Percentiles rank a stretch among this genome's conserved stretches.
phyloP scores from a whole-genome alignment of 2,113 vertebrate genomes.

The Plectropomus leopardus region DNA sequence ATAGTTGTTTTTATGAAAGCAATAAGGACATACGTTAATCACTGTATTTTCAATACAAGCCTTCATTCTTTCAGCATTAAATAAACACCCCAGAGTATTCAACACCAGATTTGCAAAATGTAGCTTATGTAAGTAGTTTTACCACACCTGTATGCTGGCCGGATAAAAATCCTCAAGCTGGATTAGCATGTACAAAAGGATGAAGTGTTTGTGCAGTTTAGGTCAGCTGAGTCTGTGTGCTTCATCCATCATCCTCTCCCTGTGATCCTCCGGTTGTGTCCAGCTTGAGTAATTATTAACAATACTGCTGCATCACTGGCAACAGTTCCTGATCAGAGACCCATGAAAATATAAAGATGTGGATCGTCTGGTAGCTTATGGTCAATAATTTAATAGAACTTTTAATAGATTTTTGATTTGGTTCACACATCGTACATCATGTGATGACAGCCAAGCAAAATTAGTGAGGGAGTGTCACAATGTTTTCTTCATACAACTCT shows the following conservation, averaged over 20 bases:
- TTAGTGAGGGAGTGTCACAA: no score
- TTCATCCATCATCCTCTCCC: not conserved
- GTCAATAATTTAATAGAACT: no score
- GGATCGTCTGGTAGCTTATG: not conserved
- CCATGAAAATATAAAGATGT: not conserved
- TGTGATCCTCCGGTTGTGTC: not conserved
- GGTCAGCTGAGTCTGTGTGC: no score
- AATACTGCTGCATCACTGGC: not conserved
- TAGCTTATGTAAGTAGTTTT: no score
- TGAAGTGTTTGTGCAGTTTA: not conserved
- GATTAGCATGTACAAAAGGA: not conserved
- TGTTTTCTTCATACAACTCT: no score
- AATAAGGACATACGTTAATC: not conserved
- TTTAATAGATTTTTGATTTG: no score
- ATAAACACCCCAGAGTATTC: not conserved
- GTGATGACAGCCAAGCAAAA: not conserved
- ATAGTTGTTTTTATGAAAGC: not conserved
- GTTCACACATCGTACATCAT: no score
- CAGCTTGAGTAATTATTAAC: not conserved
- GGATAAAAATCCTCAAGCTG: no score
- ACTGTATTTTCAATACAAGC: not conserved
- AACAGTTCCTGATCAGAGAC: not conserved
- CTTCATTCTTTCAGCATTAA: not conserved
- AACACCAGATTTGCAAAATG: not conserved
- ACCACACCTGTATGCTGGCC: not conserved